Base-by-base conservation (phyloP, 2,888 invertebrate species). In the Pseudolycoriella hygida region DNA sequence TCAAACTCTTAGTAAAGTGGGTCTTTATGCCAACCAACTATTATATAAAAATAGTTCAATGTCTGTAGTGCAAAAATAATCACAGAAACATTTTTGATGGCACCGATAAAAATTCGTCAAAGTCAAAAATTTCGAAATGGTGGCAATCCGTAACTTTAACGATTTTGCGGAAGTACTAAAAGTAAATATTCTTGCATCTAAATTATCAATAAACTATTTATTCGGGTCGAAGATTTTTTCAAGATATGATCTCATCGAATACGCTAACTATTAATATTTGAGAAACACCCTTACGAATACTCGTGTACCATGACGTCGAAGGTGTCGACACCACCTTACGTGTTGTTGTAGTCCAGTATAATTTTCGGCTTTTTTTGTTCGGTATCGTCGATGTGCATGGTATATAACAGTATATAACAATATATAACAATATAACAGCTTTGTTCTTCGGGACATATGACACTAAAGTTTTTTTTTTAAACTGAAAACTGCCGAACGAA, bases 361-460 rank as follows among this genome's bases (percentile, higher is more conserved):
- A 44, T 44, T 12, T 39, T 11, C 14, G 39, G 39, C 30, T 44
- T 44, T n/a, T 25, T 40, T 17, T 20, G 38, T 40, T 31, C 41
- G 20, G 40, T 42, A 34, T 41, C 42, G 17, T 6, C 12, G 6
- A 42, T 38, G 14, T 5, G 8, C 2, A 14, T 8, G 19, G 43
- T 40, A 8, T 37, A 25, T 17, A 42, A 44, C 42, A 47, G 19
- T 11, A 44, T 44, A 17, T 37, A 44, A 8, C 44, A 25, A 15
- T 44, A 31, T 10, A 44, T 41, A 12, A 47, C 44, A 32, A 42
- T 38, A 10, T 30, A 10, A 10, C 30, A n/a, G n/a, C n/a, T n/a
- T n/a, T 30, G 8, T 30, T 30, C 30, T 30, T 30, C 8, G 30
- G 11, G 11, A 30, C 30, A 11, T 30, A 30, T 6, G 30, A 30